Percentiles rank a stretch among this genome's conserved stretches.
These are phyloP conservation scores for Gymnopithys bicolor DNA, from an alignment of 2,797 vertebrate species.

Conservation along the genomic window DNA sequence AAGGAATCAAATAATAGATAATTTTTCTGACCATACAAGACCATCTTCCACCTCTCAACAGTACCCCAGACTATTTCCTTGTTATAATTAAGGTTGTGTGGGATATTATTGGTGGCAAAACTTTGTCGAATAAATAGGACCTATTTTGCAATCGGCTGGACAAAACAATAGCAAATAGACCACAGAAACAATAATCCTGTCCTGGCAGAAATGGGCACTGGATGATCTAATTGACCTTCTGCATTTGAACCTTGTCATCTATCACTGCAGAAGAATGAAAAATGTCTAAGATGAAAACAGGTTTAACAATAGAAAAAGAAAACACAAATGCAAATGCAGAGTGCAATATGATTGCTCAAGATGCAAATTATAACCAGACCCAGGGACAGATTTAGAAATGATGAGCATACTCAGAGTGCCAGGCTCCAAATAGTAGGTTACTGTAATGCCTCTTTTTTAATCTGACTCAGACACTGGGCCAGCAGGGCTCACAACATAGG, in stretches of 20 bases:
- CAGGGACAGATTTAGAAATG: conserved; percentile 40
- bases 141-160: not conserved
- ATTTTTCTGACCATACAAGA: not conserved
- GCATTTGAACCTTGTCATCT: conserved; percentile 40
- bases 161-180: conserved; percentile 40
- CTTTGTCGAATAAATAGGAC: not conserved
- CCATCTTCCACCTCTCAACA: conserved; percentile 5
- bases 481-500: not conserved
- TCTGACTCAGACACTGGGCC: not conserved
- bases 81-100: conserved; percentile 19
- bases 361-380: conserved; percentile 48
- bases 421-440: conserved; percentile 54
- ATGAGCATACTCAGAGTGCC: conserved; percentile 14
- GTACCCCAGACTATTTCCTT: not conserved
- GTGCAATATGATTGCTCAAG: conserved; percentile 16
- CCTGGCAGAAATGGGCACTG: not conserved
- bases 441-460: conserved; percentile 47
- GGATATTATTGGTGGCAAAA: conserved; percentile 32
- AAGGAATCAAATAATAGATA: not conserved
- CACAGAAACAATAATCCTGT: conserved; percentile 29
- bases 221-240: conserved; percentile 40
- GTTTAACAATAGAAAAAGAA: conserved; percentile 59
- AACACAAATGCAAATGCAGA: conserved; percentile 32
- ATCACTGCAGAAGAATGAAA: conserved; percentile 18
- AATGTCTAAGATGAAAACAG: conserved; percentile 43